Evolutionary conservation across 2,888 invertebrate genomes (phyloP).

Genomic region (Spicauda simplicius): DNA sequence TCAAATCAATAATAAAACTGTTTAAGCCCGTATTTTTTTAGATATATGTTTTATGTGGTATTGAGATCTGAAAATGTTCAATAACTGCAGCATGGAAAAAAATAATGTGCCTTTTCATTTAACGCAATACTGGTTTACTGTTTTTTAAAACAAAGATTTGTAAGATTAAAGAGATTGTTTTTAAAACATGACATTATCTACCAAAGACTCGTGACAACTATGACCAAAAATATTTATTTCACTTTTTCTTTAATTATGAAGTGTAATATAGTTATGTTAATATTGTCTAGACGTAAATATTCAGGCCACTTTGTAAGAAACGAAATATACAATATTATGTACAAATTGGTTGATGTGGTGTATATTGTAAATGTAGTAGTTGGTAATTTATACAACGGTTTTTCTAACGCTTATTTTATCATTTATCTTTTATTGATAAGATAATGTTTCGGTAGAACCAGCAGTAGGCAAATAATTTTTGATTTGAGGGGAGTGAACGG

Average conservation of each 20-base stretch:
- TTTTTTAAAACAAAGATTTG: too few species aligned
- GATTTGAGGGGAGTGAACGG: too few species aligned
- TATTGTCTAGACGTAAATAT: slow-evolving; percentile 15
- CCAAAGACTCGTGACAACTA: neutral
- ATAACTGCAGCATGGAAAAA: neutral
- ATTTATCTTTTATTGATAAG: too few species aligned
- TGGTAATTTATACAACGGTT: neutral
- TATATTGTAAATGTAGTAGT: slow-evolving; percentile 11
- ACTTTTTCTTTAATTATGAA: neutral
- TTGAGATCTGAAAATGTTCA: neutral
- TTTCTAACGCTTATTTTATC: neutral
- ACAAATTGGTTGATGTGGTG: slow-evolving; percentile 22
- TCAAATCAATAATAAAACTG: too few species aligned
- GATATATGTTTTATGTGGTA: neutral
- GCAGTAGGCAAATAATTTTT: too few species aligned
- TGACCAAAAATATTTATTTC: neutral
- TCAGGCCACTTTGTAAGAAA: slow-evolving; percentile 24
- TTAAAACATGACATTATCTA: neutral
- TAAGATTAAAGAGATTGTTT: neutral
- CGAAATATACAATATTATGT: slow-evolving; percentile 22
- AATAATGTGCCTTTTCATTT: neutral
- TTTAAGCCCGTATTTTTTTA: neutral
- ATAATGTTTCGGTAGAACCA: too few species aligned
- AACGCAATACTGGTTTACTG: neutral
- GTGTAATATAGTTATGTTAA: slow-evolving; percentile 10